Percentiles rank a stretch among this genome's conserved stretches.
Evolutionary conservation across 2,113 vertebrate genomes (phyloP).

Genomic region (Chaetorhynchus papuensis): DNA sequence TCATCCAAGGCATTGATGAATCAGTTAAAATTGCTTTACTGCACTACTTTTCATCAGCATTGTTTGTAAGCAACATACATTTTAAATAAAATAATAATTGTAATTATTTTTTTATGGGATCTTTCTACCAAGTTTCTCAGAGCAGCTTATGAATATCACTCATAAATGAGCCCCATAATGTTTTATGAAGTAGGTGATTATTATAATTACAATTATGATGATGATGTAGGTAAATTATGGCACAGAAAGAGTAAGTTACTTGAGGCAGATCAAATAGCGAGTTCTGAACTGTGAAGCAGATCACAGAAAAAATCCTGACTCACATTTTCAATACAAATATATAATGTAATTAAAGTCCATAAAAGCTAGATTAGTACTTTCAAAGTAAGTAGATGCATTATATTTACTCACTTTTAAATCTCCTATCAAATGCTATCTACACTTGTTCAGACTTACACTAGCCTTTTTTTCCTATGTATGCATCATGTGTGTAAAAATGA

Average conservation of each 20-base stretch:
- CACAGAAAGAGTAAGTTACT: slow-evolving; percentile 13
- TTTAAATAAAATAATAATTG: slow-evolving; percentile 36
- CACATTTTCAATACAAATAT: slow-evolving; percentile 51
- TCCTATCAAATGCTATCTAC: slow-evolving; percentile 13
- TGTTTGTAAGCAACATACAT: neutral
- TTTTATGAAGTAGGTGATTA: slow-evolving; percentile 14
- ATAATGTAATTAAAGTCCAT: slow-evolving; percentile 27
- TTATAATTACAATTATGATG: slow-evolving; percentile 42
- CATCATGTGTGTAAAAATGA: neutral
- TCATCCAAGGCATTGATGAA: neutral
- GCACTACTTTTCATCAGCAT: neutral
- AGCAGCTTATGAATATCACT: slow-evolving; percentile 25
- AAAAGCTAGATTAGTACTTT: slow-evolving; percentile 29
- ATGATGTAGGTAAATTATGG: slow-evolving; percentile 31
- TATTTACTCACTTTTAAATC: slow-evolving; percentile 13
- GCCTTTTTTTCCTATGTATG: neutral
- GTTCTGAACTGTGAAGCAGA: slow-evolving; percentile 20
- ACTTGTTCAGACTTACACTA: neutral
- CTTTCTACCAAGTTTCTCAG: slow-evolving; percentile 34
- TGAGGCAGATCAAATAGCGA: slow-evolving; percentile 36
- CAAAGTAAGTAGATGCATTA: neutral
- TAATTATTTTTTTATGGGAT: slow-evolving; percentile 30
- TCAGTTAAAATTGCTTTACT: neutral
- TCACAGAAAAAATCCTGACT: slow-evolving; percentile 10
- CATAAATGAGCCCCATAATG: slow-evolving; percentile 36